These are phyloP conservation scores for Acanthurus tractus DNA, from an alignment of 2,797 vertebrate species.

Conservation along the genomic window DNA sequence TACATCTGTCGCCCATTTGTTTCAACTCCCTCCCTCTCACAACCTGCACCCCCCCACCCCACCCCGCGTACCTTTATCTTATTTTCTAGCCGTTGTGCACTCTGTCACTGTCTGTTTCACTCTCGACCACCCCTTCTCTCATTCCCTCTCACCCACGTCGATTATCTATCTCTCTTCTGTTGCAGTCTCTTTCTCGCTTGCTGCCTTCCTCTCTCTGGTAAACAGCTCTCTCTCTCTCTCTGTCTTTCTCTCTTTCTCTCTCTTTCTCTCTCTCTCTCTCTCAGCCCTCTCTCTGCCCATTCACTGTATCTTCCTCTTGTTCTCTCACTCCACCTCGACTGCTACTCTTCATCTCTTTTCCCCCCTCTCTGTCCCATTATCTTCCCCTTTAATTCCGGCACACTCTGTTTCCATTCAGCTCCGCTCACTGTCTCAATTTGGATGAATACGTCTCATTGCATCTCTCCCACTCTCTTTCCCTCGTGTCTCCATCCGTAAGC, in stretches of 20 bases:
- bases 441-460: slow-evolving; percentile 70
- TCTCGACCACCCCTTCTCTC: slow-evolving; percentile 60
- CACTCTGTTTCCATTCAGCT: slow-evolving; percentile 60
- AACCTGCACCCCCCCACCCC: slow-evolving; percentile 44
- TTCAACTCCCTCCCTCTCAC: slow-evolving; percentile 58
- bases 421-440: slow-evolving; percentile 62
- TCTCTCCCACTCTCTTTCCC: slow-evolving; percentile 34
- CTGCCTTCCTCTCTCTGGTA: slow-evolving; percentile 39
- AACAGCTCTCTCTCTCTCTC: no score
- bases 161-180: slow-evolving; percentile 73
- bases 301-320: slow-evolving; percentile 57
- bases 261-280: slow-evolving; percentile 46
- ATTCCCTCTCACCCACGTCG: slow-evolving; percentile 68
- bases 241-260: background rate
- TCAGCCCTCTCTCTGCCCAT: slow-evolving; percentile 62
- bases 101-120: slow-evolving; percentile 80
- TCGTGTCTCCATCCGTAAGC: slow-evolving; percentile 59
- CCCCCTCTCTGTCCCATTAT: slow-evolving; percentile 64
- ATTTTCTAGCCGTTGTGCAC: slow-evolving; percentile 59
- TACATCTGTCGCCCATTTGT: slow-evolving; percentile 56
- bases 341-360: slow-evolving; percentile 56
- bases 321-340: slow-evolving; percentile 60
- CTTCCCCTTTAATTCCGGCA: slow-evolving; percentile 70
- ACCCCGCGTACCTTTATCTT: slow-evolving; percentile 73
- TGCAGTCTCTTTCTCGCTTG: slow-evolving; percentile 58